phyloP scores from a whole-genome alignment of 1,140 invertebrate genomes.

The Linepithema humile region DNA sequence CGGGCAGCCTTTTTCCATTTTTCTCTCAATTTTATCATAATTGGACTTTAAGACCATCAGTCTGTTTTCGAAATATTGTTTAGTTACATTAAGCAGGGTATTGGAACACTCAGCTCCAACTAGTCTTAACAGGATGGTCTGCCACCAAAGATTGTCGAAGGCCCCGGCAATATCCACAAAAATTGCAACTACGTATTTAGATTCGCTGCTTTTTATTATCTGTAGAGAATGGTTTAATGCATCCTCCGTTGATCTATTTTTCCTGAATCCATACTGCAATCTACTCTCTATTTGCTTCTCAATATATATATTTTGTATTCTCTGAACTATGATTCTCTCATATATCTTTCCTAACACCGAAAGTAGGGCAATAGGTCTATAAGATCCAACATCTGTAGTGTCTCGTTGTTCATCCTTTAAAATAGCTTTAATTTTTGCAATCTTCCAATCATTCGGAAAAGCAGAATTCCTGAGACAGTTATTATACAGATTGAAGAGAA shows the following conservation, averaged over 20 bases:
- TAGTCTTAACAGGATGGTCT: background rate
- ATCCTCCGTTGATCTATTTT: conserved; percentile 58
- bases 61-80: background rate
- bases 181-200: conserved; percentile 65
- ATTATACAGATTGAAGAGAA: conserved; percentile 31
- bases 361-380: conserved; percentile 72
- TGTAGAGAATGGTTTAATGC: too few species aligned
- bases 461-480: conserved; percentile 40
- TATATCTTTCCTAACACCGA: conserved; percentile 71
- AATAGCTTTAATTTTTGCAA: conserved; percentile 67
- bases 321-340: too few species aligned
- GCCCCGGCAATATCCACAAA: conserved; percentile 80
- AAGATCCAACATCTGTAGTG: conserved; percentile 60
- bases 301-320: too few species aligned
- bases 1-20: background rate
- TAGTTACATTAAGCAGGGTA: too few species aligned
- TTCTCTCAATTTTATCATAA: background rate
- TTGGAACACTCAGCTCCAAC: background rate
- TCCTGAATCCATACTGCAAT: conserved; percentile 48
- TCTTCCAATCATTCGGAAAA: conserved; percentile 75
- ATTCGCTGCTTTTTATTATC: background rate
- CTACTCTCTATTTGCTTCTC: too few species aligned
- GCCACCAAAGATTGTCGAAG: conserved; percentile 75
- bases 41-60: background rate
- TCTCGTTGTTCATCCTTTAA: conserved; percentile 62